A percentile compares a stretch with the other conserved stretches of the same genome.
These are phyloP conservation scores for Hydrochoerus hydrochaeris DNA, from an alignment of 2,113 vertebrate genomes.

Conservation along the genomic window DNA sequence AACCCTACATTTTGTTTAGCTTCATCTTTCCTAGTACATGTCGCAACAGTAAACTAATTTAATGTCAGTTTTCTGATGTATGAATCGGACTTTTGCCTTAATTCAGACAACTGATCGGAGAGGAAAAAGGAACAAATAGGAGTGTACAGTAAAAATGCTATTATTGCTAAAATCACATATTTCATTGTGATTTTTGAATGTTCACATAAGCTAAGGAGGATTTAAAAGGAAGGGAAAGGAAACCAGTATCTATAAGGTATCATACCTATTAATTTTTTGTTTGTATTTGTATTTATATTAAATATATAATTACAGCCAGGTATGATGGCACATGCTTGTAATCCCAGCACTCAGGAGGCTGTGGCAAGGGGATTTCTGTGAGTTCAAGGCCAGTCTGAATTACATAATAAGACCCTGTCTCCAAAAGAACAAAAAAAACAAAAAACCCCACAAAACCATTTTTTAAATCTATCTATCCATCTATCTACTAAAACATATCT, in stretches of 20 bases:
- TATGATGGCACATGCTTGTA: background rate
- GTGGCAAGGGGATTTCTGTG: background rate
- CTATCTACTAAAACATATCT: background rate
- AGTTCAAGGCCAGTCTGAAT: background rate
- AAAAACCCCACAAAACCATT: no score
- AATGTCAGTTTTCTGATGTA: background rate
- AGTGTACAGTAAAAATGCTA: background rate
- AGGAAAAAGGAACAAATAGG: background rate
- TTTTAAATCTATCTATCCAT: no score
- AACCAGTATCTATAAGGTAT: background rate
- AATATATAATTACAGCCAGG: background rate
- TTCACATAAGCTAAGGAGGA: background rate
- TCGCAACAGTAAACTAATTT: background rate
- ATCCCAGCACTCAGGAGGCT: background rate
- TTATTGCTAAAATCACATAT: background rate
- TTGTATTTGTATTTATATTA: slow-evolving; percentile 21
- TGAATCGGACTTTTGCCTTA: background rate
- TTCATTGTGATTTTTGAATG: background rate
- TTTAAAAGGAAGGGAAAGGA: background rate
- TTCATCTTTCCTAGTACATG: background rate
- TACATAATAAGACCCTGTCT: background rate
- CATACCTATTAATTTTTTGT: slow-evolving; percentile 33
- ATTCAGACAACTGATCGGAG: background rate
- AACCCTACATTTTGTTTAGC: background rate
- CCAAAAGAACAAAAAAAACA: no score